A percentile compares a stretch with the other conserved stretches of the same genome.
Evolutionary conservation across 2,888 invertebrate species (phyloP).

Genomic region (Portevinia maculata): DNA sequence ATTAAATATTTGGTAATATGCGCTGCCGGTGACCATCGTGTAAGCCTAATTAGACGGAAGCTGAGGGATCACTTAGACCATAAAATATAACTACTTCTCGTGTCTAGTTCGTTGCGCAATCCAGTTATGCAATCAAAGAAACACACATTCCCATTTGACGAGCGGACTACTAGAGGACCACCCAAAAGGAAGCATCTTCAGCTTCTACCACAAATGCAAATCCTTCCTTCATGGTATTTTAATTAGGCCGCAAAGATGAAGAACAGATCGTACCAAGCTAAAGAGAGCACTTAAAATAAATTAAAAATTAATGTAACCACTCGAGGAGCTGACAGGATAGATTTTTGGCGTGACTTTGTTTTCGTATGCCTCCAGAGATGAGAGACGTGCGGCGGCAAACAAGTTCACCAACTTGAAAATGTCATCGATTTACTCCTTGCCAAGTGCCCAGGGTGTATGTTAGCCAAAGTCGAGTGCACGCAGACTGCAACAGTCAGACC

Average conservation of each 20-base stretch:
- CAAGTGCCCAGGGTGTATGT: background rate
- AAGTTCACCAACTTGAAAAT: slow-evolving; percentile 69
- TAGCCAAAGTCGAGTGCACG: background rate
- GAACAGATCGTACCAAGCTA: background rate
- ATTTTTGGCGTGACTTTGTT: slow-evolving; percentile 69
- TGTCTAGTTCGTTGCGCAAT: slow-evolving; percentile 33
- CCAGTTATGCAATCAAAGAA: slow-evolving; percentile 73
- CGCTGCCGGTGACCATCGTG: slow-evolving; percentile 33
- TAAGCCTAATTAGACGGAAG: slow-evolving; percentile 64
- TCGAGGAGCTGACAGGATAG: slow-evolving; percentile 71
- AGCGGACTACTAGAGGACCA: slow-evolving; percentile 47
- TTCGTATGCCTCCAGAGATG: slow-evolving; percentile 19
- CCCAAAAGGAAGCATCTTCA: slow-evolving; percentile 58
- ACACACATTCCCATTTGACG: slow-evolving; percentile 48
- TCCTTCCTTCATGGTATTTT: slow-evolving; percentile 61
- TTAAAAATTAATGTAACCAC: slow-evolving; percentile 73
- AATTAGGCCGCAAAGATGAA: slow-evolving; percentile 25
- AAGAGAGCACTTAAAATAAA: slow-evolving; percentile 72
- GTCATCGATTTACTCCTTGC: slow-evolving; percentile 60
- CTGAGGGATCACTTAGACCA: slow-evolving; percentile 47
- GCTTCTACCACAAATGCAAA: slow-evolving; percentile 62
- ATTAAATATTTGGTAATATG: slow-evolving; percentile 63
- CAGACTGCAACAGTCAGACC: slow-evolving; percentile 29
- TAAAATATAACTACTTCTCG: slow-evolving; percentile 34
- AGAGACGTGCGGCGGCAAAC: slow-evolving; percentile 46